Percentiles rank a stretch among this genome's conserved stretches.
Conservation (phyloP, 2,113 vertebrate species). For the Oncorhynchus clarkii region DNA sequence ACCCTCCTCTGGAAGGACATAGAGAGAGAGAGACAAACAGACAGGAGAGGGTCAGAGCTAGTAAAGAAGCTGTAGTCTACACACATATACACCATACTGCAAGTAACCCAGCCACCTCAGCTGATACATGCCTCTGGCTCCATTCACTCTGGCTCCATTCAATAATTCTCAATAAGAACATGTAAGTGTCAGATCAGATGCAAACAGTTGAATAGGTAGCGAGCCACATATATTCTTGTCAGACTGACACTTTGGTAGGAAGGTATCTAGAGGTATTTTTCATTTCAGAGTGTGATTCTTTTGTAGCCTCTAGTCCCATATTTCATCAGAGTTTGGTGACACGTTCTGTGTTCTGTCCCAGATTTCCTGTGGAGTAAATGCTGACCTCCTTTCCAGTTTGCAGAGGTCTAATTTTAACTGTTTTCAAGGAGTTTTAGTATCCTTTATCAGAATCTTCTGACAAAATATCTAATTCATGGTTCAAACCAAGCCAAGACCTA, state of each 20-base stretch:
- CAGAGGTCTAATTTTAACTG: conserved; percentile 71
- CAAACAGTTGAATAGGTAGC: not conserved
- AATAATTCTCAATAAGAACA: not conserved
- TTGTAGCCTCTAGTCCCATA: conserved; percentile 31
- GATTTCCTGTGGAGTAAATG: conserved; percentile 68
- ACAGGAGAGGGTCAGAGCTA: no score
- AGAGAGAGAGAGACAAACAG: not conserved
- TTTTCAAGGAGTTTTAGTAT: conserved; percentile 67
- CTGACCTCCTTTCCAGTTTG: conserved; percentile 72
- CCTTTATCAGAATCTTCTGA: conserved; percentile 28
- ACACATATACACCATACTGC: not conserved
- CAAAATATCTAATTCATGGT: conserved; percentile 31
- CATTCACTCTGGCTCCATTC: not conserved
- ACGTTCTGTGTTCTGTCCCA: conserved; percentile 67
- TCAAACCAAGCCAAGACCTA: no score
- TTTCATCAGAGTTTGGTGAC: conserved; percentile 54
- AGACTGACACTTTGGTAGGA: not conserved
- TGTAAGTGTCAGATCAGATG: not conserved
- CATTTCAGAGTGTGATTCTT: conserved; percentile 8
- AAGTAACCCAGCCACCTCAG: not conserved
- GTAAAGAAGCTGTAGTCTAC: conserved; percentile 11
- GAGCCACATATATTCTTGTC: not conserved
- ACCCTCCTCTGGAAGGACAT: conserved; percentile 81
- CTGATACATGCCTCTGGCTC: no score
- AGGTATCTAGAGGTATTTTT: not conserved